Conservation (phyloP, 2,797 vertebrate species). For the Thunnus albacares region DNA sequence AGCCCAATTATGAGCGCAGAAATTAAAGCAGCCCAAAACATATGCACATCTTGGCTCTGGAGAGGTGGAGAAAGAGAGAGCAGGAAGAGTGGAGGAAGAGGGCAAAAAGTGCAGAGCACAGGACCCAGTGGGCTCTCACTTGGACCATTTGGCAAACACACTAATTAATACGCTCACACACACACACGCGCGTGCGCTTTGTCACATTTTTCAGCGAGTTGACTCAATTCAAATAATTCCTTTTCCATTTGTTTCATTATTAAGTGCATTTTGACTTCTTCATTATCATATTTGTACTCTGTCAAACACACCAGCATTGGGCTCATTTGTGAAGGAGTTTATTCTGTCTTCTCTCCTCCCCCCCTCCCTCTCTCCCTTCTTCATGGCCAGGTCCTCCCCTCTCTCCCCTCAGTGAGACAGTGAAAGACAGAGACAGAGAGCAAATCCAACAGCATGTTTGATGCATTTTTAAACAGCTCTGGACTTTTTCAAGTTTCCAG, state of each 20-base stretch:
- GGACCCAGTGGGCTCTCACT: slow-evolving; percentile 76
- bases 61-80: slow-evolving; percentile 59
- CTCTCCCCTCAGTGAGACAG: slow-evolving; percentile 51
- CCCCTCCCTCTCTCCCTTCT: background rate
- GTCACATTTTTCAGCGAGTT: slow-evolving; percentile 49
- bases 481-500: slow-evolving; percentile 84
- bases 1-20: slow-evolving; percentile 81
- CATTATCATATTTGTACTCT: slow-evolving; percentile 65
- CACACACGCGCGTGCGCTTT: slow-evolving; percentile 26
- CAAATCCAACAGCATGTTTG: slow-evolving; percentile 87
- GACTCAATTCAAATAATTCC: slow-evolving; percentile 60
- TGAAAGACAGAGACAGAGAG: slow-evolving; percentile 77
- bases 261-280: slow-evolving; percentile 57
- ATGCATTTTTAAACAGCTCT: slow-evolving; percentile 89
- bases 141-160: slow-evolving; percentile 74
- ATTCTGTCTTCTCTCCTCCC: slow-evolving; percentile 20
- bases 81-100: slow-evolving; percentile 56
- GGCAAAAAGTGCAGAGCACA: slow-evolving; percentile 72
- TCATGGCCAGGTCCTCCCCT: slow-evolving; percentile 25
- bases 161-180: slow-evolving; percentile 71
- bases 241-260: slow-evolving; percentile 56
- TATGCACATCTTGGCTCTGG: slow-evolving; percentile 71
- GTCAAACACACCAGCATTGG: slow-evolving; percentile 56
- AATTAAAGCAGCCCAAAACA: slow-evolving; percentile 82
- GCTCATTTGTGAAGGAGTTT: slow-evolving; percentile 62